phyloP scores from a whole-genome alignment of 2,888 invertebrate genomes.

The Operophtera brumata region DNA sequence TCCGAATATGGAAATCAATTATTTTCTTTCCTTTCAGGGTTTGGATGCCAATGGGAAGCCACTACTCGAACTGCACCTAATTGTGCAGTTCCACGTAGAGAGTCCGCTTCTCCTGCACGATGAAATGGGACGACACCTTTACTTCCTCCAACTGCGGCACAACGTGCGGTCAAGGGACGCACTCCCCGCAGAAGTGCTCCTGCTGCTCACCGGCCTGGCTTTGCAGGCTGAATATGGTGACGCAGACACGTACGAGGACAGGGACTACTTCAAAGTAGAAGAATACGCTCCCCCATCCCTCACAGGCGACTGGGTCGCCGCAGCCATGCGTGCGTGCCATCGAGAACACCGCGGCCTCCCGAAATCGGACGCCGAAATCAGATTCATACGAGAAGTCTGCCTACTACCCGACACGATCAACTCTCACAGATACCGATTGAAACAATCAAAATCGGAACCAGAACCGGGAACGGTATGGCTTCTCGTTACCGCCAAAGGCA shows the following conservation, averaged over 20 bases:
- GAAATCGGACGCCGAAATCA: slow-evolving; percentile 89
- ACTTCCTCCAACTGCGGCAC: slow-evolving; percentile 96
- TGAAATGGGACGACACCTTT: slow-evolving; percentile 94
- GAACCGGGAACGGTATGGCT: slow-evolving; percentile 91
- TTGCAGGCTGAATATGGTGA: slow-evolving; percentile 96
- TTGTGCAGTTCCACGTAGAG: slow-evolving; percentile 96
- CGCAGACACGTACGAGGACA: slow-evolving; percentile 70
- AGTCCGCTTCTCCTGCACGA: slow-evolving; percentile 94
- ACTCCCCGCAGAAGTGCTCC: slow-evolving; percentile 82
- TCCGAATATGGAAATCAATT: background rate
- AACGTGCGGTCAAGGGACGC: slow-evolving; percentile 88
- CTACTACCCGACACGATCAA: slow-evolving; percentile 91
- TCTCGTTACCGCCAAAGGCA: slow-evolving; percentile 94
- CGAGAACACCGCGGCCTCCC: slow-evolving; percentile 89
- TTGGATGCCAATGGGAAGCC: slow-evolving; percentile 95
- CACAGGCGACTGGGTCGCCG: slow-evolving; percentile 80
- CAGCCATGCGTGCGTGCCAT: slow-evolving; percentile 88
- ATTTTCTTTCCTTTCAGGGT: slow-evolving; percentile 79
- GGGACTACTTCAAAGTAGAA: slow-evolving; percentile 87
- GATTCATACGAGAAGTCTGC: slow-evolving; percentile 95
- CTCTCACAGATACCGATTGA: slow-evolving; percentile 92
- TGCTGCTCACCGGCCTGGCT: slow-evolving; percentile 92
- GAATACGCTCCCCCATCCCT: slow-evolving; percentile 90
- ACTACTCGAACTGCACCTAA: slow-evolving; percentile 92
- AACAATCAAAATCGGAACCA: slow-evolving; percentile 86